Evolutionary conservation across 2,888 invertebrate genomes (phyloP), one percentile per base, ranked within the genome.

Genomic region (Dryobotodes eremita): DNA sequence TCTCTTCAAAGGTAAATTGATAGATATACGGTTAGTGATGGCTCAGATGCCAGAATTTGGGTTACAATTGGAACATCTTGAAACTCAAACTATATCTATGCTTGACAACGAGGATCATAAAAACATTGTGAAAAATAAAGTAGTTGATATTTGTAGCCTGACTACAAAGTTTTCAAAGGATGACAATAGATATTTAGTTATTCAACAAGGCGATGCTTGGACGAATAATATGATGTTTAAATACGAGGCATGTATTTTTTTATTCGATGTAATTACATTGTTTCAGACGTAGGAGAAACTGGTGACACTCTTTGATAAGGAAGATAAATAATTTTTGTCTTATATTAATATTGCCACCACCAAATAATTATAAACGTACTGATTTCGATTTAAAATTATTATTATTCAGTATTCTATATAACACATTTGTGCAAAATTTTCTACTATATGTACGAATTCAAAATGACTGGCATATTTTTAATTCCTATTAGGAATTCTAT

Each of bases 151-250:
- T 0, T 2, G 75, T 2, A 17, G 62, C 2, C 10, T 75, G 11
- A 23, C 79, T 0, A 57, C 10, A 3, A 88, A 90, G 66, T 42
- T 87, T 7, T 13, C 75, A 11, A 88, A 80, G 71, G 48, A 36
- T 31, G 80, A 82, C 7, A 89, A 90, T 7, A 91, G 90, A 73
- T 85, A 91, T 82, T 86, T 88, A 15, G 82, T 93, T 11, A 90
- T 94, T 48, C 88, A 88, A 64, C 94, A 94, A 73, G 94, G 94
- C 23, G 94, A 94, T 82, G 88, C 90, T 15, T 94, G 94, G 94
- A 92, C 90, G 0, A 94, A 93, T 55, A 94, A 94, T 74, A 86
- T 94, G n/a, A 86, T 94, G 88, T 94, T 92, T 64, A 90, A 83
- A 83, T 36, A 2, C 31, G 31, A 36, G 31, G 31, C 31, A 36